These are phyloP conservation scores for Mirounga angustirostris DNA, from an alignment of 2,113 vertebrate species.

Conservation along the genomic window DNA sequence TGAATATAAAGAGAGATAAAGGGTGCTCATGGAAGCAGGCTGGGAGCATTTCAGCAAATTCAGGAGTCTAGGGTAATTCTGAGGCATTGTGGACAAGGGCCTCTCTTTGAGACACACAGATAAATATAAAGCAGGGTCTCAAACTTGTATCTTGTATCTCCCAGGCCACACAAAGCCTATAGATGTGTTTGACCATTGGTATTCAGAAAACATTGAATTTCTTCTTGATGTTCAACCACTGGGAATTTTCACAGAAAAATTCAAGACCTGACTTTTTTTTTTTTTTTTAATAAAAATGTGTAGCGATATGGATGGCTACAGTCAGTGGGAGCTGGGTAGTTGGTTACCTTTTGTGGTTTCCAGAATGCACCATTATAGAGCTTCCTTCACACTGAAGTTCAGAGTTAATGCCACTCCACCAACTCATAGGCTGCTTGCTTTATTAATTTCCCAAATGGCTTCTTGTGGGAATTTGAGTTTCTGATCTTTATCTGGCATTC, in stretches of 20 bases:
- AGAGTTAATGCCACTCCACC: neutral
- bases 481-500: neutral
- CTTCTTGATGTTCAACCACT: neutral
- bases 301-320: fast-evolving
- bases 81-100: neutral
- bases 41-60: neutral
- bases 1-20: neutral
- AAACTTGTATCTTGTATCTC: neutral
- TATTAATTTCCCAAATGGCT: neutral
- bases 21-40: fast-evolving
- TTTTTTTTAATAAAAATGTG: neutral
- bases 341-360: neutral
- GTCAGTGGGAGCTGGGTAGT: neutral
- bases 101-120: neutral
- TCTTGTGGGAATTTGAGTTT: neutral
- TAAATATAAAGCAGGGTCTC: neutral
- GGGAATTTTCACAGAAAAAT: neutral
- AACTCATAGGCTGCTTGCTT: neutral
- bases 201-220: neutral
- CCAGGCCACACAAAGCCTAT: neutral
- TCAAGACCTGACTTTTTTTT: neutral
- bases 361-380: neutral
- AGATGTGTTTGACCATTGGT: neutral
- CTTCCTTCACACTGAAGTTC: neutral
- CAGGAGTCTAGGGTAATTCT: neutral